Percentiles rank a stretch among this genome's conserved stretches.
Evolutionary conservation across 2,797 vertebrate genomes (phyloP).

Genomic region (Leptatherina wallacei): DNA sequence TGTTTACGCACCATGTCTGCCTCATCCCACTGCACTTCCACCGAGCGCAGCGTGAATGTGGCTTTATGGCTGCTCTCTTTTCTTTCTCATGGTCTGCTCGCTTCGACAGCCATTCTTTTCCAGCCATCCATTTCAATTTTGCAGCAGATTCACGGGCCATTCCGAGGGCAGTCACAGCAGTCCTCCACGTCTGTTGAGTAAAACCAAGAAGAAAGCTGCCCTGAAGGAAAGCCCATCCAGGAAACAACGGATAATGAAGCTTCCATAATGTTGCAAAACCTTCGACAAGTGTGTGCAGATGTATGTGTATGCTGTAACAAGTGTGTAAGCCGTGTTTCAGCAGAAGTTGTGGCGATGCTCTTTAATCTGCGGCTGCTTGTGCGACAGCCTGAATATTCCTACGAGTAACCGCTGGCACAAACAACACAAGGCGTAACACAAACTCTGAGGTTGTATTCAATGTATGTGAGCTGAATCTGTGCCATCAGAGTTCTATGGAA

Average conservation of each 20-base stretch:
- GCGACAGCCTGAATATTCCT: conserved; percentile 17
- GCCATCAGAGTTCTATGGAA: conserved; percentile 49
- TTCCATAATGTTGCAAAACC: conserved; percentile 10
- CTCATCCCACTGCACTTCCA: conserved; percentile 39
- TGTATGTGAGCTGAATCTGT: conserved; percentile 14
- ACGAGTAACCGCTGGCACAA: conserved; percentile 41
- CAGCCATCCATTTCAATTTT: conserved; percentile 24
- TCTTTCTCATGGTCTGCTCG: conserved; percentile 26
- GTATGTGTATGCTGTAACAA: conserved; percentile 56
- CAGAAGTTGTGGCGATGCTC: conserved; percentile 30
- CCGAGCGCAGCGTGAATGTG: conserved; percentile 34
- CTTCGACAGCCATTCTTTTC: conserved; percentile 29
- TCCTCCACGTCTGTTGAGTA: conserved; percentile 30
- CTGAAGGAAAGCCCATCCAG: conserved; percentile 42
- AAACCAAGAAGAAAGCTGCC: conserved; percentile 54
- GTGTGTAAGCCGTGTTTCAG: conserved; percentile 18
- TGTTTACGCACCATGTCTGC: conserved; percentile 43
- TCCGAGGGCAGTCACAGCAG: conserved; percentile 33
- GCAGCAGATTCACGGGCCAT: conserved; percentile 16
- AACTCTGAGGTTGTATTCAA: conserved; percentile 58
- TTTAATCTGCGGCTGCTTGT: conserved; percentile 38
- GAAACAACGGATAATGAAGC: conserved; percentile 61
- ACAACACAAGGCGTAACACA: conserved; percentile 45
- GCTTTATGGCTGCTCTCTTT: conserved; percentile 40
- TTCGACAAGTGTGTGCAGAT: neutral